phyloP scores from a whole-genome alignment of 2,113 vertebrate genomes.

The Silurus asotus region DNA sequence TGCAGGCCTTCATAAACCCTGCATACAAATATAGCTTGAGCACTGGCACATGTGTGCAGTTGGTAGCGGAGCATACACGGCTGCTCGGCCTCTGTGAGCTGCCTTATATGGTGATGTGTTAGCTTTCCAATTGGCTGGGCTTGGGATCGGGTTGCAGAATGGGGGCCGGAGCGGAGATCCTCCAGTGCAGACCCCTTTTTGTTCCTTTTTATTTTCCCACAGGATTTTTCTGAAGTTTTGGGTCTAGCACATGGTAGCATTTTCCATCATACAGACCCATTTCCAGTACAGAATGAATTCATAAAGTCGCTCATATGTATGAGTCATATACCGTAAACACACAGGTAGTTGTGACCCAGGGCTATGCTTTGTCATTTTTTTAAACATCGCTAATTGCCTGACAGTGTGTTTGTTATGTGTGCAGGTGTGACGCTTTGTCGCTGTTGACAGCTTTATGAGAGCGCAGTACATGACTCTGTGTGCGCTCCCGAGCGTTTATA shows the following conservation, averaged over 20 bases:
- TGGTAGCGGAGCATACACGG: constrained; percentile 33
- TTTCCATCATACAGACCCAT: background rate
- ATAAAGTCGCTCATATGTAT: background rate
- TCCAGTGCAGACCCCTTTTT: constrained; percentile 20
- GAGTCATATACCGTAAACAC: background rate
- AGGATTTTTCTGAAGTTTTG: constrained; percentile 1
- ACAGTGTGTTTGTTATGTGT: constrained; percentile 17
- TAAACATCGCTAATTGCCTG: constrained; percentile 37
- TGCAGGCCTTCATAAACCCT: constrained; percentile 22
- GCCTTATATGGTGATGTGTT: constrained; percentile 69
- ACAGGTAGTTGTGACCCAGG: constrained; percentile 27
- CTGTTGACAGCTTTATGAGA: constrained; percentile 41
- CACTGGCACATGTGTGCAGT: constrained; percentile 34
- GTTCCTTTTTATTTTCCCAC: background rate
- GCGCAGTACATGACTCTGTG: constrained; percentile 26
- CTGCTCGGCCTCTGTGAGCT: constrained; percentile 41
- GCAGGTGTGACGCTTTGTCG: constrained; percentile 39
- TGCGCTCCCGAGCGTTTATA: background rate
- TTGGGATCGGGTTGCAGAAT: constrained; percentile 67
- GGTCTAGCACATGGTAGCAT: background rate
- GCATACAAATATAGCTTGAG: constrained; percentile 40
- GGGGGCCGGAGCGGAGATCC: constrained; percentile 18
- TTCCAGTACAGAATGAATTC: background rate
- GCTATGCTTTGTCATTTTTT: constrained; percentile 29
- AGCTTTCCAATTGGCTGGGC: constrained; percentile 67